Percentiles rank a stretch among this genome's conserved stretches.
Evolutionary conservation across 1,140 invertebrate genomes (phyloP).

Genomic region (Pogonomyrmex californicus): DNA sequence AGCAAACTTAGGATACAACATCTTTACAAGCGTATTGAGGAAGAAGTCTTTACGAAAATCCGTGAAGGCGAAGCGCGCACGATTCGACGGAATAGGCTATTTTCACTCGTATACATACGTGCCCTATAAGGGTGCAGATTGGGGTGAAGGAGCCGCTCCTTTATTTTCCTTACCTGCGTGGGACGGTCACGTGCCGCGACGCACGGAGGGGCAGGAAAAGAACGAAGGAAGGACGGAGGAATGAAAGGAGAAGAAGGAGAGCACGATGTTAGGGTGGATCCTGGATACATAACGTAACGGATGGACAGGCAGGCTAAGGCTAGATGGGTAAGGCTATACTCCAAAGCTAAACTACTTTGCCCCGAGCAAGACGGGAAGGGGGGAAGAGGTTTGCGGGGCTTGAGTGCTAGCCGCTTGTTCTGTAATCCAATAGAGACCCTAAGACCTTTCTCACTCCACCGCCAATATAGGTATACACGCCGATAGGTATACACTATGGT

Average conservation of each 20-base stretch:
- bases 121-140: conserved; percentile 62
- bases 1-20: conserved; percentile 13
- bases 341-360: conserved; percentile 81
- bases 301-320: conserved; percentile 79
- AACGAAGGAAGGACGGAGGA: background rate
- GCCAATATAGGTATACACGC: conserved; percentile 69
- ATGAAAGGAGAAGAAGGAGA: conserved; percentile 20
- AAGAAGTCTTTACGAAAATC: conserved; percentile 50
- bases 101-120: conserved; percentile 60
- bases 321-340: conserved; percentile 80
- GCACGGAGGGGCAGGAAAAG: conserved; percentile 8
- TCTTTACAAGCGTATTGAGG: conserved; percentile 3
- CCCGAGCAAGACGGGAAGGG: conserved; percentile 71
- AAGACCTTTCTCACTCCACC: conserved; percentile 75
- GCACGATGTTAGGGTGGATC: conserved; percentile 68
- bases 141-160: conserved; percentile 61
- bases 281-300: conserved; percentile 79
- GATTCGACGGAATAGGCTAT: conserved; percentile 30
- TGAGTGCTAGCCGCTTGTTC: conserved; percentile 82
- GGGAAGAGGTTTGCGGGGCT: conserved; percentile 65
- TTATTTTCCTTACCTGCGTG: conserved; percentile 72
- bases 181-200: conserved; percentile 58
- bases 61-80: background rate
- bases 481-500: conserved; percentile 41
- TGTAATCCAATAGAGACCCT: conserved; percentile 82